Evolutionary conservation across 23 tunicate species (phyloP).

Genomic region (Trididemnum clinides): DNA sequence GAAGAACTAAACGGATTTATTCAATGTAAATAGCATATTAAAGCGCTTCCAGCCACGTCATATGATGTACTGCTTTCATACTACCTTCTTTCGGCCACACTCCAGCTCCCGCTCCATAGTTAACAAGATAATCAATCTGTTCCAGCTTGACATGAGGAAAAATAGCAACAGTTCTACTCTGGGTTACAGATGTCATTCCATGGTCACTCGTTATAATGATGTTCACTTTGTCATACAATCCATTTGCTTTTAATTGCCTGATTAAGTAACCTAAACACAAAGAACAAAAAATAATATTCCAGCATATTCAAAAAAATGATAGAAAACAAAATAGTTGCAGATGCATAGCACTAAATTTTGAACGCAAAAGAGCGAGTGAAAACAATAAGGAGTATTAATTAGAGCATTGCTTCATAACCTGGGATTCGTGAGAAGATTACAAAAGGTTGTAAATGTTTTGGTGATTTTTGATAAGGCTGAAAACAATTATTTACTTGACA

Average conservation of each 20-base stretch:
- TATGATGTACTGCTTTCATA: background rate
- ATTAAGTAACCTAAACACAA: constrained; percentile 76
- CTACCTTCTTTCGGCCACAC: constrained; percentile 86
- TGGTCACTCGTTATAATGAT: constrained; percentile 94
- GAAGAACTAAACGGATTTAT: background rate
- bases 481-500: too few species aligned
- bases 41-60: background rate
- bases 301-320: too few species aligned
- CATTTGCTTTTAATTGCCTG: constrained; percentile 34
- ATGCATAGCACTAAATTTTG: too few species aligned
- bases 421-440: too few species aligned
- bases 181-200: constrained; percentile 67
- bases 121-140: constrained; percentile 32
- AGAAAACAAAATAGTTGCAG: too few species aligned
- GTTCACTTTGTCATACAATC: constrained; percentile 59
- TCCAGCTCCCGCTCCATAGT: constrained; percentile 68
- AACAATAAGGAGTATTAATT: too few species aligned
- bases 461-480: too few species aligned
- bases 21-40: background rate
- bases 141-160: constrained; percentile 48
- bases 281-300: too few species aligned
- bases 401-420: too few species aligned
- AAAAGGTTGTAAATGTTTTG: too few species aligned
- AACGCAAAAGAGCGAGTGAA: too few species aligned
- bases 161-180: constrained; percentile 44